Evolutionary conservation across 2,888 invertebrate species (phyloP), one percentile per base, ranked within the genome.

Genomic region (Caenorhabditis auriculariae): DNA sequence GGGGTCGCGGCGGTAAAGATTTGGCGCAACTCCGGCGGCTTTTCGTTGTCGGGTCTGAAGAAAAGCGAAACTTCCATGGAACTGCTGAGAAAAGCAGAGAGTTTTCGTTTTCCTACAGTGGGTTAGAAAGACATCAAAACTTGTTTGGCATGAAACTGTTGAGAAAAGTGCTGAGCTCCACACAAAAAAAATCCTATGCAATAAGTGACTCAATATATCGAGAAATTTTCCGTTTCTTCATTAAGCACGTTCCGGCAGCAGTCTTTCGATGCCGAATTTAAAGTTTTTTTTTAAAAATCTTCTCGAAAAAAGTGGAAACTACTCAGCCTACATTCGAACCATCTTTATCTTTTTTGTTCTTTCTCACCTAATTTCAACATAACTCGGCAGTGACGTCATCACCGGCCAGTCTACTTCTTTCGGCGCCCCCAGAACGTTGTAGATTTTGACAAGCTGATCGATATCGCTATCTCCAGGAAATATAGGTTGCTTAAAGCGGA

Each of bases 391-490:
- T 4, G 65, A 49, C 6, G 64, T 75, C 69, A 83, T 74, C 46
- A 88, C 88, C 7, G 93, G 91, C 98, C 98, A 98, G 53, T 87
- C 89, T 69, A 91, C 89, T 76, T 92, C 91, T 21, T 87, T 89
- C 0, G 98, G 96, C 45, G 93, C 93, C 6, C 98, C 98, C 72
- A 96, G 86, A 28, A 91, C 91, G 28, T 90, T 90, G 83, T 94
- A 96, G 78, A 98, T 99, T 79, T 89, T 90, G 0, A 91, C 90
- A 39, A 99, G 84, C 82, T 99, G 98, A 84, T 96, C 95, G 53
- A 99, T 85, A 83, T 99, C 98, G 0, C 93, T 90, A 77, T 96
- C 96, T 5, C 96, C 96, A 0, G 95, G 93, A 61, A 99, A 86
- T 79, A 99, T 90, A 1, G 98, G 96, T 3, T 90, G 88, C 84